Percentiles rank a stretch among this genome's conserved stretches.
phyloP scores from a whole-genome alignment of 2,113 vertebrate genomes.

The Quiscalus mexicanus region DNA sequence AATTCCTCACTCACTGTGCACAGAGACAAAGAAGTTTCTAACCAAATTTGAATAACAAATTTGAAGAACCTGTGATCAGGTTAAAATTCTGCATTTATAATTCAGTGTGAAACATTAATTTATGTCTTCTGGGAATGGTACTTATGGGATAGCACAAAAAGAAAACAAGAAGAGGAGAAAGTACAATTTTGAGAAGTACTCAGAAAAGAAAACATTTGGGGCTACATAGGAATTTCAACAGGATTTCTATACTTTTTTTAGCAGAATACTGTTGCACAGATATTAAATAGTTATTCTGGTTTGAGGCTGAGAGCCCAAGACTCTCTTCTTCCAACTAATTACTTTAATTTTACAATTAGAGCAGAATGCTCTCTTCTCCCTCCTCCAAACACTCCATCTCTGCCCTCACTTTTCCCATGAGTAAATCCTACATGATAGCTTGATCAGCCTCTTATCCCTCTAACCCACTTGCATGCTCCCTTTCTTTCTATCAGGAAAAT shows the following conservation, averaged over 20 bases:
- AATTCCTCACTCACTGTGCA: background rate
- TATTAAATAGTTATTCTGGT: constrained; percentile 35
- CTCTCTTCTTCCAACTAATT: constrained; percentile 27
- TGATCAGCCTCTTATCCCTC: background rate
- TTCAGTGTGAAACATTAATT: background rate
- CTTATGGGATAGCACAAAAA: background rate
- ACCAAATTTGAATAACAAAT: background rate
- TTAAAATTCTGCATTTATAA: background rate
- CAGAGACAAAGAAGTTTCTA: background rate
- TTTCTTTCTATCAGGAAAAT: background rate
- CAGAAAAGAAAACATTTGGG: background rate
- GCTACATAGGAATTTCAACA: background rate
- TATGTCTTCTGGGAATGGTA: background rate
- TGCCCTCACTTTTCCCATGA: background rate
- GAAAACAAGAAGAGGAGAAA: background rate
- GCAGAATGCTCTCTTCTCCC: background rate
- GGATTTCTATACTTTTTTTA: background rate
- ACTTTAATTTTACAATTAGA: constrained; percentile 34
- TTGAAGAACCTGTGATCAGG: background rate
- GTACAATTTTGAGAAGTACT: background rate
- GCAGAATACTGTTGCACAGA: constrained; percentile 8
- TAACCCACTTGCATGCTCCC: background rate
- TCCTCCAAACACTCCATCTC: background rate
- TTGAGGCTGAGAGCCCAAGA: background rate
- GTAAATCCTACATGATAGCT: background rate